Evolutionary conservation across 2,113 vertebrate genomes (phyloP).

Genomic region (Bungarus multicinctus): DNA sequence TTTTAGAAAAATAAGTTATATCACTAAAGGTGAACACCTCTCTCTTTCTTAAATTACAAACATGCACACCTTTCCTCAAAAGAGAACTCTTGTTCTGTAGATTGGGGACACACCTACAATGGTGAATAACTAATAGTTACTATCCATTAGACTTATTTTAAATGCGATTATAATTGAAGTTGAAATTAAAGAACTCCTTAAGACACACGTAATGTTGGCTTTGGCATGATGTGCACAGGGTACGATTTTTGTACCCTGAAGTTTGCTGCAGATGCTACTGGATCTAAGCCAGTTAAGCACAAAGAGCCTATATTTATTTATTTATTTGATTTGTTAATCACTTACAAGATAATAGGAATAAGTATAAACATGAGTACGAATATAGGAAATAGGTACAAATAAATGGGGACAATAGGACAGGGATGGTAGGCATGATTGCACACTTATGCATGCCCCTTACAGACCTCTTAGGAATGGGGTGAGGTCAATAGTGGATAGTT

Average conservation of each 20-base stretch:
- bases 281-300: too few species aligned
- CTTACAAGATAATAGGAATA: too few species aligned
- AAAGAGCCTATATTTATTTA: neutral
- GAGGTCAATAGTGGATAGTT: too few species aligned
- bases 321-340: too few species aligned
- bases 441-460: too few species aligned
- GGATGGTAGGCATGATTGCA: too few species aligned
- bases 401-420: too few species aligned
- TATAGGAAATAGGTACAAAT: too few species aligned
- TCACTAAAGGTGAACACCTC: slow-evolving; percentile 23
- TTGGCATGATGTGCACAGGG: neutral
- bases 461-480: too few species aligned
- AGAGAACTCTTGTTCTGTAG: neutral
- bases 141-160: neutral
- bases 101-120: neutral
- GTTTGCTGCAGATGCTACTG: neutral
- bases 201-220: neutral
- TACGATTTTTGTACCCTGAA: neutral
- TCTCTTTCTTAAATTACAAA: neutral
- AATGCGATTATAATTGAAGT: neutral
- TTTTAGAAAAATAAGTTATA: slow-evolving; percentile 39
- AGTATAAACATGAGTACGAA: too few species aligned
- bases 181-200: neutral
- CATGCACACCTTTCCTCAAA: neutral
- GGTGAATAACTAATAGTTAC: neutral